Evolutionary conservation across 1,140 invertebrate species (phyloP).

Genomic region (silkworm (Bombyx mori)): DNA sequence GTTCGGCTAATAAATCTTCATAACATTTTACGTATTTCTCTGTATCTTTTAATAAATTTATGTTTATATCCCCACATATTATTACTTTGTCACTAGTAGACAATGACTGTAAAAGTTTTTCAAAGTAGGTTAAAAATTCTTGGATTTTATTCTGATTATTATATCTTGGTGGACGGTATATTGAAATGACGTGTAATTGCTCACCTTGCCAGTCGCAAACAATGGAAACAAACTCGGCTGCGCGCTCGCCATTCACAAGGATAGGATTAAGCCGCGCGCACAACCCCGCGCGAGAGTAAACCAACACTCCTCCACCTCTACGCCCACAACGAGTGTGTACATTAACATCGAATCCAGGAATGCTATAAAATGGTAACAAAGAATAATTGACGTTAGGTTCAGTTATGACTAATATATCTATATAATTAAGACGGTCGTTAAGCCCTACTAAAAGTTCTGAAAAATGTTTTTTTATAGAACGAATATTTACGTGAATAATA

Average conservation of each 20-base stretch:
- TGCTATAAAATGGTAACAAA: too few species aligned
- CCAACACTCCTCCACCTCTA: too few species aligned
- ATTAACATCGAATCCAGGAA: too few species aligned
- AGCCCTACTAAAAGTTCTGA: conserved; percentile 9
- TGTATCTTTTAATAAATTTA: conserved; percentile 11
- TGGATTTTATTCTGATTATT: conserved; percentile 9
- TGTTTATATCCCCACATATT: conserved; percentile 15
- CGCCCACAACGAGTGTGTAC: too few species aligned
- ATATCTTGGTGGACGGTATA: conserved; percentile 13
- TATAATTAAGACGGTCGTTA: not conserved
- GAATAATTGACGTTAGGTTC: conserved; percentile 10
- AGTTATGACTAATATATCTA: conserved; percentile 15
- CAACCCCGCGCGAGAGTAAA: too few species aligned
- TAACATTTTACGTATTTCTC: conserved; percentile 8
- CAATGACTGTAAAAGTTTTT: conserved; percentile 1
- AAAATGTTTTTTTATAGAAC: conserved; percentile 16
- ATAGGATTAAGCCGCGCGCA: too few species aligned
- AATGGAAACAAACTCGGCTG: conserved; percentile 13
- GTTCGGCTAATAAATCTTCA: conserved; percentile 14
- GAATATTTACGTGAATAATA: too few species aligned
- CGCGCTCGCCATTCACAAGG: too few species aligned
- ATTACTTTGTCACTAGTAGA: conserved; percentile 5
- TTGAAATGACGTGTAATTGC: conserved; percentile 9
- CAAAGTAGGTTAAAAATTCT: conserved; percentile 8
- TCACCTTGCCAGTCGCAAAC: conserved; percentile 2